phyloP scores from a whole-genome alignment of 2,888 invertebrate species.

The Metacarcinus magister region DNA sequence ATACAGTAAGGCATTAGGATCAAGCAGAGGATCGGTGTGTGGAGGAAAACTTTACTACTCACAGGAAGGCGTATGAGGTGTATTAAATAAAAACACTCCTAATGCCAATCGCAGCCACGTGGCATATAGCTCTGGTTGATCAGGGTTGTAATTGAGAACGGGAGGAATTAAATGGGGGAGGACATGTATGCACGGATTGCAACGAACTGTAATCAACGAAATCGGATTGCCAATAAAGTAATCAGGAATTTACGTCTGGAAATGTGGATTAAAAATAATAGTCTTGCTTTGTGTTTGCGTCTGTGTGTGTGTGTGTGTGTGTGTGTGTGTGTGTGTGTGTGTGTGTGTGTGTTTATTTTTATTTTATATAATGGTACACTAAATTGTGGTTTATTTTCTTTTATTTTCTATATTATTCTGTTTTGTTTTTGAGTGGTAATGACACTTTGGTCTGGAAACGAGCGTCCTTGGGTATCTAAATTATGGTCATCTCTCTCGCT shows the following conservation, averaged over 20 bases:
- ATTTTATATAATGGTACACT: background rate
- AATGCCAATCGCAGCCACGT: background rate
- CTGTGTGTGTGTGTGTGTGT: background rate
- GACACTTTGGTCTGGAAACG: too few relatives aligned
- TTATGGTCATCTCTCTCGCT: background rate
- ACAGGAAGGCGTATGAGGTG: background rate
- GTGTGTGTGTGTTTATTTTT: background rate
- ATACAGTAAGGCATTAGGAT: too few relatives aligned
- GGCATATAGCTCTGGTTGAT: background rate
- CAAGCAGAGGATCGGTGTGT: background rate
- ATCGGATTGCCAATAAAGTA: slow-evolving; percentile 47
- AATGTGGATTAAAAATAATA: background rate
- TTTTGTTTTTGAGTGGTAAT: background rate
- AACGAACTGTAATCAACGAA: slow-evolving; percentile 41
- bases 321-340: background rate
- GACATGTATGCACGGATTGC: background rate
- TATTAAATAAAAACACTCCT: background rate
- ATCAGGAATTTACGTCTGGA: background rate
- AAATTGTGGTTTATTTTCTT: background rate
- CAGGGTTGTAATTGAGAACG: background rate
- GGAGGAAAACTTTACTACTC: background rate
- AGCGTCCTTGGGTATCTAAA: too few relatives aligned
- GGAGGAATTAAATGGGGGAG: slow-evolving; percentile 15
- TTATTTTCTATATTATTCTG: background rate
- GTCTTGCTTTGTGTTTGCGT: background rate